Evolutionary conservation across 2,797 vertebrate genomes (phyloP).

Genomic region (Pagetopsis macropterus): DNA sequence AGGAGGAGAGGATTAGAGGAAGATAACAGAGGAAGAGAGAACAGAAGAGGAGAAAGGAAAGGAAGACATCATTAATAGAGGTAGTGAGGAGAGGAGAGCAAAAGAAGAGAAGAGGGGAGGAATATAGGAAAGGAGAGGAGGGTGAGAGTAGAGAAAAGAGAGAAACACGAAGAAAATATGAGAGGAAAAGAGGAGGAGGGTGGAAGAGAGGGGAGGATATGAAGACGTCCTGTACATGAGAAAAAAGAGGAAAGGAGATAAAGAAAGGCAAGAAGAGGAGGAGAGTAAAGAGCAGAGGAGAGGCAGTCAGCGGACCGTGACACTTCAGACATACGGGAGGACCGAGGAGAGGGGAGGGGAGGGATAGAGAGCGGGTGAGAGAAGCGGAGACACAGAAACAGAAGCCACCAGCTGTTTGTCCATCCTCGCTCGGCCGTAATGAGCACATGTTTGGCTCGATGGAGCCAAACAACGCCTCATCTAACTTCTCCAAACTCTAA

Average conservation of each 20-base stretch:
- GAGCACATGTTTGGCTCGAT: constrained; percentile 75
- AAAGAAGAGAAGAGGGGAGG: no score
- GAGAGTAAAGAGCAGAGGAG: constrained; percentile 19
- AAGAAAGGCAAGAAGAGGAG: background rate
- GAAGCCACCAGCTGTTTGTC: constrained; percentile 78
- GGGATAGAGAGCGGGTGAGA: constrained; percentile 55
- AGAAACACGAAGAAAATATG: no score
- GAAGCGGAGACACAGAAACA: constrained; percentile 58
- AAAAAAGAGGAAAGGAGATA: background rate
- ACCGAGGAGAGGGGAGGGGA: constrained; percentile 60
- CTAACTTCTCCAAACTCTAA: constrained; percentile 81
- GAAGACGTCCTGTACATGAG: background rate
- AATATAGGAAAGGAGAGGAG: no score
- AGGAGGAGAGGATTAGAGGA: background rate
- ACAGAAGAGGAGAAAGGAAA: no score
- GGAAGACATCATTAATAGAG: no score
- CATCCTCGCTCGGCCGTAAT: constrained; percentile 72
- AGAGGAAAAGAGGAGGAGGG: no score
- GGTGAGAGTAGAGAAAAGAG: background rate
- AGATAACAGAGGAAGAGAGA: background rate
- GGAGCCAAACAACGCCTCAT: constrained; percentile 77
- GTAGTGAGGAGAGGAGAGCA: no score
- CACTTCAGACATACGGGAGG: constrained; percentile 73
- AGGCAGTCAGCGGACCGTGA: constrained; percentile 59
- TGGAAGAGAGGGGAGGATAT: background rate